Conservation (phyloP, 2,888 invertebrate species). For the Patella caerulea region DNA sequence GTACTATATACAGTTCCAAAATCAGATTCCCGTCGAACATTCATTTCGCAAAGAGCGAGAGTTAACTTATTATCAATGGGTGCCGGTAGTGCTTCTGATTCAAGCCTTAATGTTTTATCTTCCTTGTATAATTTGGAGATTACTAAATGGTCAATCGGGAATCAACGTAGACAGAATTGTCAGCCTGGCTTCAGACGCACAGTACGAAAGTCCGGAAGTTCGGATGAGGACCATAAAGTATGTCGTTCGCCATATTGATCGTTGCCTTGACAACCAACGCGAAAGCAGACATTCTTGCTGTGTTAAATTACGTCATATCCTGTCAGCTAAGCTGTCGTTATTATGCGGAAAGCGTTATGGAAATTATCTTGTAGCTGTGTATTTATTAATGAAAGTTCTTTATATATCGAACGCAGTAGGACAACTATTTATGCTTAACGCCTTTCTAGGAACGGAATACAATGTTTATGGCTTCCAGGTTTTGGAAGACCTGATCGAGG, state of each 20-base stretch:
- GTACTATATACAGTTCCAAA: conserved; percentile 70
- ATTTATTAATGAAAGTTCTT: conserved; percentile 70
- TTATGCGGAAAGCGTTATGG: conserved; percentile 72
- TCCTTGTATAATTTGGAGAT: conserved; percentile 73
- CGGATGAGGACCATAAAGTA: conserved; percentile 73
- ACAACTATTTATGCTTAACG: conserved; percentile 73
- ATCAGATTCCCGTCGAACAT: conserved; percentile 45
- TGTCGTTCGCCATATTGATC: conserved; percentile 73
- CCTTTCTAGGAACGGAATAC: conserved; percentile 71
- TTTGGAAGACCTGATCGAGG: conserved; percentile 71
- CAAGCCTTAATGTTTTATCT: conserved; percentile 73
- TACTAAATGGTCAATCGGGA: conserved; percentile 73
- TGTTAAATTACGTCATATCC: conserved; percentile 61
- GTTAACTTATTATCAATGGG: conserved; percentile 71
- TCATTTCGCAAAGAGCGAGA: conserved; percentile 54
- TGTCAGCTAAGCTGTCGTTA: conserved; percentile 65
- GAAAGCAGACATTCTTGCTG: conserved; percentile 65
- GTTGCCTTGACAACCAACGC: conserved; percentile 70
- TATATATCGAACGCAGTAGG: conserved; percentile 72
- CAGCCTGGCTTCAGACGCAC: conserved; percentile 67
- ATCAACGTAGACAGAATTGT: conserved; percentile 73
- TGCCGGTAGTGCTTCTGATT: conserved; percentile 71
- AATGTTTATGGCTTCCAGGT: conserved; percentile 72
- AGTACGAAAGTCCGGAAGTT: conserved; percentile 72
- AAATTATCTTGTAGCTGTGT: conserved; percentile 72